Percentiles rank a stretch among this genome's conserved stretches.
Evolutionary conservation across 2,797 vertebrate genomes (phyloP).

Genomic region (Thamnophis elegans): DNA sequence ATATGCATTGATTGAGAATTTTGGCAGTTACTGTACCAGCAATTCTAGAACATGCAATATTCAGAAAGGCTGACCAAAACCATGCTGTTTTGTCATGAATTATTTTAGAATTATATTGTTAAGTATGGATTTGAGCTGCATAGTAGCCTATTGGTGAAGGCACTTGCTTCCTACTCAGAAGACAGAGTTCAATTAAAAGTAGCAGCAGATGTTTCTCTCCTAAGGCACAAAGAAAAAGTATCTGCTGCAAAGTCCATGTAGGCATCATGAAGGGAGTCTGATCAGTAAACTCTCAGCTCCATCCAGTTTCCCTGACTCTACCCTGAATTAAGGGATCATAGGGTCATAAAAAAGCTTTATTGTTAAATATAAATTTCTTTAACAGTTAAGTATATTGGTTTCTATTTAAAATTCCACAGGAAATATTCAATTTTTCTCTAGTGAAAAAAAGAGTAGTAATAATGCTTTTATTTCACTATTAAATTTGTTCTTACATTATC

Average conservation of each 20-base stretch:
- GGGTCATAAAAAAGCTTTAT: no score
- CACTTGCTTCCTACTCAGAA: neutral
- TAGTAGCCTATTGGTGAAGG: neutral
- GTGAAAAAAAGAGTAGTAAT: neutral
- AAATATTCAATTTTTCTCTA: neutral
- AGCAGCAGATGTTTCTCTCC: neutral
- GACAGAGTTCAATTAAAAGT: neutral
- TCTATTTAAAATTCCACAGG: neutral
- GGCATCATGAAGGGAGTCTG: neutral
- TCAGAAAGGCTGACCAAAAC: neutral
- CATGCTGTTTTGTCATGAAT: neutral
- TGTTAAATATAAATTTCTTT: no score
- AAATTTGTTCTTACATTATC: neutral
- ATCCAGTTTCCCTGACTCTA: neutral
- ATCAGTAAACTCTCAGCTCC: neutral
- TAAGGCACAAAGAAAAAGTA: neutral
- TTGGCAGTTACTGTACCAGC: neutral
- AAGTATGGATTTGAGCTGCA: neutral
- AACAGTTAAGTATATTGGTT: no score
- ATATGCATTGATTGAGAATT: neutral
- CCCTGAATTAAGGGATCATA: neutral
- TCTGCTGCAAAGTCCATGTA: neutral
- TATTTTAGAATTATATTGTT: neutral
- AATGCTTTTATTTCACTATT: neutral
- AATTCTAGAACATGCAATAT: neutral